phyloP scores from a whole-genome alignment of 2,797 vertebrate genomes.

The Sorex maritimensis region DNA sequence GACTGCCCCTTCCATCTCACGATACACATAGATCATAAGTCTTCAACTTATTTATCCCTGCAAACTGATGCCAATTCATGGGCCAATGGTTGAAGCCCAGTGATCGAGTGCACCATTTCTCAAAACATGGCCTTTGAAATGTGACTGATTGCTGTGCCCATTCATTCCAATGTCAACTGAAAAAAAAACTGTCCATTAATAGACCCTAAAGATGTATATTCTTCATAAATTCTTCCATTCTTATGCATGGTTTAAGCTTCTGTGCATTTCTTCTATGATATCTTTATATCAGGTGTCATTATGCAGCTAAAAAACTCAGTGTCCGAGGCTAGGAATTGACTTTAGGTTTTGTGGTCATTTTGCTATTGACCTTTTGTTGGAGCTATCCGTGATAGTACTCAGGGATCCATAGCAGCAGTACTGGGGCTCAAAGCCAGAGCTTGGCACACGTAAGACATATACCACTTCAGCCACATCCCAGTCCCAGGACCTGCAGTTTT shows the following conservation, averaged over 20 bases:
- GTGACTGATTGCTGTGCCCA: neutral
- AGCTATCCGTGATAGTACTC: neutral
- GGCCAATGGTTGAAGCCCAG: no score
- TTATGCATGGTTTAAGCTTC: neutral
- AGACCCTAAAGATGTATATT: neutral
- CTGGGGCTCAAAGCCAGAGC: no score
- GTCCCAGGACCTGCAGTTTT: no score
- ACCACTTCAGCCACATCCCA: no score
- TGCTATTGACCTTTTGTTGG: neutral
- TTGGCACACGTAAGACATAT: no score
- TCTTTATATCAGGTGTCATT: constrained; percentile 5
- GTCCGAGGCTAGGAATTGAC: neutral
- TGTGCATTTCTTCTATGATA: neutral
- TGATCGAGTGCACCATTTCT: neutral
- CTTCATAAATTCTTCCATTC: constrained; percentile 10
- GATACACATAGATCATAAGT: neutral
- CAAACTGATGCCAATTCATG: no score
- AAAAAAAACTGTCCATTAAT: neutral
- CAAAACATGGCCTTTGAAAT: neutral
- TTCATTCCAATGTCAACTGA: neutral
- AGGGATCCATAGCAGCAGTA: neutral
- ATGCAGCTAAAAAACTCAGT: neutral
- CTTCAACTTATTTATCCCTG: no score
- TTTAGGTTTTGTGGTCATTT: neutral
- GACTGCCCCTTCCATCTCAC: neutral